A percentile compares a stretch with the other conserved stretches of the same genome.
These are phyloP conservation scores for Dromiciops gliroides DNA, from an alignment of 2,113 vertebrate genomes.

Conservation along the genomic window DNA sequence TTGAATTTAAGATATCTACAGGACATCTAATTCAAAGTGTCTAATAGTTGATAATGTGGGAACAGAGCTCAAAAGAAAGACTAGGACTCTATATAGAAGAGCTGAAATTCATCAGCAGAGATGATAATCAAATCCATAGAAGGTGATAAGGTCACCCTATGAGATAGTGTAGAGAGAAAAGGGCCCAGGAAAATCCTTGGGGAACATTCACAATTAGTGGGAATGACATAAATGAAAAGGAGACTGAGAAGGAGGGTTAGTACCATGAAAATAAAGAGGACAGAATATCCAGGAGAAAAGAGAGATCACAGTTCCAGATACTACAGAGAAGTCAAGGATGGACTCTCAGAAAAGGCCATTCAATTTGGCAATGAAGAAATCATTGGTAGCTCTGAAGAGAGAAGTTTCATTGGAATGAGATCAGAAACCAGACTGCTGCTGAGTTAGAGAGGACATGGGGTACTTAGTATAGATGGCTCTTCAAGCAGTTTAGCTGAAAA, in stretches of 20 bases:
- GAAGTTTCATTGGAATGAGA: neutral
- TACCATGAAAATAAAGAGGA: neutral
- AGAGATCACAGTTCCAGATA: neutral
- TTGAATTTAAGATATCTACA: neutral
- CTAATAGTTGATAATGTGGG: neutral
- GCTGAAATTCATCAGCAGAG: neutral
- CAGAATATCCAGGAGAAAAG: neutral
- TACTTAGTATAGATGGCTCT: neutral
- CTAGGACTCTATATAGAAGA: neutral
- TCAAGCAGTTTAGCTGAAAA: neutral
- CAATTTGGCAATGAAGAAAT: neutral
- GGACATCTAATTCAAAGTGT: too few relatives aligned
- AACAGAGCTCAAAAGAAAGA: neutral
- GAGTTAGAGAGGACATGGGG: neutral
- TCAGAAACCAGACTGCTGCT: neutral
- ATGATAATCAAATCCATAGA: neutral
- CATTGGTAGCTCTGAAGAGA: neutral
- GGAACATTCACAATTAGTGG: neutral
- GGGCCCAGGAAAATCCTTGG: neutral
- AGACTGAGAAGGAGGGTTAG: neutral
- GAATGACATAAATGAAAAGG: neutral
- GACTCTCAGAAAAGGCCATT: neutral
- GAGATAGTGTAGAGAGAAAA: neutral
- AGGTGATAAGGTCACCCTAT: neutral
- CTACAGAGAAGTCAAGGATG: neutral